Conservation (phyloP, 2,888 invertebrate genomes). For the Polydrusus pterygomalis region DNA sequence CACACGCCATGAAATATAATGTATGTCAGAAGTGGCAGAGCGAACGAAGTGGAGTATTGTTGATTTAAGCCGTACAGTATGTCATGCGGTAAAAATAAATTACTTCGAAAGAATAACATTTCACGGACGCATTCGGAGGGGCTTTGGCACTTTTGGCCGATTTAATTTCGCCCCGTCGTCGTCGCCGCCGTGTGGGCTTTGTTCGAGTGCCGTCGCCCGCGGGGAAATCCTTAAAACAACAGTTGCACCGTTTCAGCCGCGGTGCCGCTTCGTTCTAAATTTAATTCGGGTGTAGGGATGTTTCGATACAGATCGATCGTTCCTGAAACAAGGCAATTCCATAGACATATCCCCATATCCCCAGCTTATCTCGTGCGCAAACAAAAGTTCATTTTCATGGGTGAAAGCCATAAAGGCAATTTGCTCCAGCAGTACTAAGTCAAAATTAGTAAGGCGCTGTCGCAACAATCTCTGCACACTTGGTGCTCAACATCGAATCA, state of each 20-base stretch:
- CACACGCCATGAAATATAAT: conserved; percentile 22
- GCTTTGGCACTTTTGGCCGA: conserved; percentile 53
- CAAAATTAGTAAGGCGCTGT: too few species aligned
- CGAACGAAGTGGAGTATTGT: conserved; percentile 31
- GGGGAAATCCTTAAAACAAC: conserved; percentile 65
- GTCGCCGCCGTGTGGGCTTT: conserved; percentile 41
- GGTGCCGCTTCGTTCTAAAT: conserved; percentile 27
- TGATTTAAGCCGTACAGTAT: conserved; percentile 50
- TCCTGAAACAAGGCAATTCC: too few species aligned
- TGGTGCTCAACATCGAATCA: too few species aligned
- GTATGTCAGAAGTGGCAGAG: conserved; percentile 25
- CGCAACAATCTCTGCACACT: too few species aligned
- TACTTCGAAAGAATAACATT: conserved; percentile 52
- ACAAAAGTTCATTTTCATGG: too few species aligned
- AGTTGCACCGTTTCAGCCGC: conserved; percentile 62
- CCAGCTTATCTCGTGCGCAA: too few species aligned
- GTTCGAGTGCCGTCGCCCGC: conserved; percentile 51
- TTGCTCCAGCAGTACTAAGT: too few species aligned
- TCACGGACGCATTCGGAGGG: conserved; percentile 44
- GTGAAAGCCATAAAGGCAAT: too few species aligned
- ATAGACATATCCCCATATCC: too few species aligned
- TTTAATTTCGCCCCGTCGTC: conserved; percentile 41
- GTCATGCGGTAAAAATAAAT: conserved; percentile 52
- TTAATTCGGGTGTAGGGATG: conserved; percentile 20
- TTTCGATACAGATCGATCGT: background rate